Percentiles rank a stretch among this genome's conserved stretches.
Evolutionary conservation across 2,888 invertebrate genomes (phyloP).

Genomic region (Trilocha varians): DNA sequence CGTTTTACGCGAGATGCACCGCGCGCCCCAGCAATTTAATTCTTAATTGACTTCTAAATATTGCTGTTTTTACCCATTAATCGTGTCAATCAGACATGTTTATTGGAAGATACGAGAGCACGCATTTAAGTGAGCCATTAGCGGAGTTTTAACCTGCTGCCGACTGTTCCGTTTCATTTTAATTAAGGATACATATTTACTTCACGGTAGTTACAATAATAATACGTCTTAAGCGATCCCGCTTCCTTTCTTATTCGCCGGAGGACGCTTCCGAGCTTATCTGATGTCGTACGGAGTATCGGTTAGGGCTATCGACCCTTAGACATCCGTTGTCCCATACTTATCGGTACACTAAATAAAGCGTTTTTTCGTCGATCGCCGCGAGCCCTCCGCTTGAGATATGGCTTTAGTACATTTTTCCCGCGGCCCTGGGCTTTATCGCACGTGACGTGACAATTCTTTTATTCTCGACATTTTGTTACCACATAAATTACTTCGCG

Average conservation of each 20-base stretch:
- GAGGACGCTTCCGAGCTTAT: conserved; percentile 41
- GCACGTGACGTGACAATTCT: conserved; percentile 57
- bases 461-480: conserved; percentile 54
- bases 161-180: conserved; percentile 41
- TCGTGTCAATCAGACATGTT: conserved; percentile 58
- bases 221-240: conserved; percentile 40
- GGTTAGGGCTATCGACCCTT: conserved; percentile 35
- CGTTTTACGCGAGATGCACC: conserved; percentile 54
- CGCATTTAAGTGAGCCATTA: conserved; percentile 37
- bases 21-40: conserved; percentile 53
- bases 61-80: conserved; percentile 58
- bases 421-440: conserved; percentile 36
- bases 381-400: conserved; percentile 25
- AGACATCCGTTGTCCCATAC: conserved; percentile 39
- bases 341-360: conserved; percentile 48
- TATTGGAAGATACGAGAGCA: conserved; percentile 42
- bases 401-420: conserved; percentile 30
- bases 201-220: conserved; percentile 59
- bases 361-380: conserved; percentile 28
- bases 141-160: conserved; percentile 25
- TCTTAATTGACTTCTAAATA: conserved; percentile 65
- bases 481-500: conserved; percentile 55
- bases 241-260: conserved; percentile 45
- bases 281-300: conserved; percentile 54
- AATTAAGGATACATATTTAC: conserved; percentile 48